phyloP scores from a whole-genome alignment of 2,888 invertebrate genomes.

The Tuta absoluta region DNA sequence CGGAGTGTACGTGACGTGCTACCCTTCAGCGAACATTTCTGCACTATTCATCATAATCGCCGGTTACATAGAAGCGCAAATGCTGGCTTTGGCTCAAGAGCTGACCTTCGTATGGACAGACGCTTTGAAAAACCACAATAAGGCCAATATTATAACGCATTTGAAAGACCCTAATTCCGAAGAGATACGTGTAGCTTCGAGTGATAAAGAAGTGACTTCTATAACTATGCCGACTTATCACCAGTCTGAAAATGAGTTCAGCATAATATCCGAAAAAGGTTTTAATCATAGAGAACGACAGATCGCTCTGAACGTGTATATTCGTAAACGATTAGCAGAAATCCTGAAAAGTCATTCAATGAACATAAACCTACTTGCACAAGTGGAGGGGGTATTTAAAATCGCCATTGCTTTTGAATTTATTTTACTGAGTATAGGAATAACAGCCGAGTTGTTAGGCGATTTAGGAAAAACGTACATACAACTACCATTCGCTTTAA shows the following conservation, averaged over 20 bases:
- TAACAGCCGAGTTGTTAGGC: constrained; percentile 37
- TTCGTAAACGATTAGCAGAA: constrained; percentile 38
- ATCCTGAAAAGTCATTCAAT: constrained; percentile 41
- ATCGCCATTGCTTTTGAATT: constrained; percentile 41
- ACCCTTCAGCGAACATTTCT: constrained; percentile 27
- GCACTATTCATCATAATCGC: constrained; percentile 29
- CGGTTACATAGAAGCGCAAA: constrained; percentile 34
- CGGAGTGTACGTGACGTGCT: constrained; percentile 17
- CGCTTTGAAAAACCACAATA: constrained; percentile 20
- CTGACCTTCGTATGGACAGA: constrained; percentile 31
- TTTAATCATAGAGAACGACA: constrained; percentile 30
- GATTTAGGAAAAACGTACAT: constrained; percentile 53
- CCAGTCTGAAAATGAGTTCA: background rate
- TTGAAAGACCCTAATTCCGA: background rate
- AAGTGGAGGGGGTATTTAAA: constrained; percentile 43
- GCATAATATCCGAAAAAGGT: background rate
- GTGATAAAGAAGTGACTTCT: background rate
- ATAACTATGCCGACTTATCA: background rate
- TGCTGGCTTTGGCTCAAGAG: constrained; percentile 31
- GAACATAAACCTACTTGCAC: constrained; percentile 38
- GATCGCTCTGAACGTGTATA: constrained; percentile 37
- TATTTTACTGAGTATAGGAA: constrained; percentile 3
- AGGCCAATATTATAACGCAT: background rate
- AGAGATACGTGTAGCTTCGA: background rate
- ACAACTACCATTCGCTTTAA: constrained; percentile 30